Conservation (phyloP, 2,888 invertebrate genomes). For the Nineta flava region DNA sequence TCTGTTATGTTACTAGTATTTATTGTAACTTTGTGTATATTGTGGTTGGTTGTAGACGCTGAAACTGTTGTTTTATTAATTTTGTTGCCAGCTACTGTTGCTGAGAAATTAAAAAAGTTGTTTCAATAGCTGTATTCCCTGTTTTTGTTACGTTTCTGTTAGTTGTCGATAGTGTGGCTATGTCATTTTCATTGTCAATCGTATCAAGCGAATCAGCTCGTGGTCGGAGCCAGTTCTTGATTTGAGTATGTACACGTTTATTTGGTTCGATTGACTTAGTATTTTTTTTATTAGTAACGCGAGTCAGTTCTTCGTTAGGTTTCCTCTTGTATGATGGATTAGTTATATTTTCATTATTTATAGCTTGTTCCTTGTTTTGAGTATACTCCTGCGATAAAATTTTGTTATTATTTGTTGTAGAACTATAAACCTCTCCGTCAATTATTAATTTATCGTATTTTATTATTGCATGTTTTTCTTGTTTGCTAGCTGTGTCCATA, state of each 20-base stretch:
- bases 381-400: neutral
- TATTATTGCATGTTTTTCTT: neutral
- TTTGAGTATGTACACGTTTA: neutral
- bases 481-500: neutral
- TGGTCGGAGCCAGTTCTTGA: neutral
- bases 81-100: neutral
- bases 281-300: neutral
- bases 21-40: neutral
- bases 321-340: neutral
- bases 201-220: neutral
- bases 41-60: neutral
- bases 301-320: neutral
- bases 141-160: neutral
- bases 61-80: neutral
- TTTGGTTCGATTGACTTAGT: neutral
- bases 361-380: neutral
- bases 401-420: too few relatives aligned
- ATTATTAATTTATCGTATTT: neutral
- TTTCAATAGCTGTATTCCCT: neutral
- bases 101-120: neutral
- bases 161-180: neutral
- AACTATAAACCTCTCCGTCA: neutral
- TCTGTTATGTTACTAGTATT: neutral
- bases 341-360: neutral
- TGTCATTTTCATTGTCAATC: too few relatives aligned